Evolutionary conservation across 2,888 invertebrate genomes (phyloP).

Genomic region (Clostera curtula): DNA sequence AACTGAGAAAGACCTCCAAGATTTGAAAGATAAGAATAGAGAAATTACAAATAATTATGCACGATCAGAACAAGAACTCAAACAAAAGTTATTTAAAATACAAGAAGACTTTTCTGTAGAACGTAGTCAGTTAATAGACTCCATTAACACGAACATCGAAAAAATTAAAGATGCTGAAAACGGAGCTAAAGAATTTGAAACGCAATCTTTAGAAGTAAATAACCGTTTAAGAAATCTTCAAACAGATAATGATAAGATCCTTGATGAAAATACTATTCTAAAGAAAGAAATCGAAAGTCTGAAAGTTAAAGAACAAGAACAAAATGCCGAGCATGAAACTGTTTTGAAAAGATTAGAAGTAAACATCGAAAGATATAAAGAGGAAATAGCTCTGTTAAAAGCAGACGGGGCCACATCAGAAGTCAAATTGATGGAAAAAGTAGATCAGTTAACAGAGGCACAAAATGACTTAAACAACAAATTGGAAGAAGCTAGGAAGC

Average conservation of each 20-base stretch:
- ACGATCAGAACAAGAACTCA: slow-evolving; percentile 62
- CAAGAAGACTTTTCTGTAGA: slow-evolving; percentile 57
- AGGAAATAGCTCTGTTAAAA: slow-evolving; percentile 58
- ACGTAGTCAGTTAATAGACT: slow-evolving; percentile 47
- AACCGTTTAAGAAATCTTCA: slow-evolving; percentile 44
- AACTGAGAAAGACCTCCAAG: slow-evolving; percentile 74
- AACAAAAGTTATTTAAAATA: slow-evolving; percentile 60
- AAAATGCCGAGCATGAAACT: slow-evolving; percentile 46
- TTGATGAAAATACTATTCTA: slow-evolving; percentile 59
- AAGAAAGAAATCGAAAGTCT: slow-evolving; percentile 56
- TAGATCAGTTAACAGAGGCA: slow-evolving; percentile 63
- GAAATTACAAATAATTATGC: slow-evolving; percentile 58
- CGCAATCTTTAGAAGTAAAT: slow-evolving; percentile 33
- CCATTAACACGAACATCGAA: slow-evolving; percentile 50
- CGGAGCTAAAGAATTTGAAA: slow-evolving; percentile 51
- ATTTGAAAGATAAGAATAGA: slow-evolving; percentile 62
- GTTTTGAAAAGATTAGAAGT: slow-evolving; percentile 55
- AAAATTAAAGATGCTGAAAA: slow-evolving; percentile 47
- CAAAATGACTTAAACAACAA: slow-evolving; percentile 66
- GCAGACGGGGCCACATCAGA: slow-evolving; percentile 60
- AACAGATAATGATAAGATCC: slow-evolving; percentile 45
- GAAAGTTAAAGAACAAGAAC: slow-evolving; percentile 53
- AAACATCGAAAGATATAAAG: slow-evolving; percentile 63
- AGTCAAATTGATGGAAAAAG: slow-evolving; percentile 65
- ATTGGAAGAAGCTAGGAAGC: slow-evolving; percentile 62